These are phyloP conservation scores for Bettongia penicillata DNA, from an alignment of 2,113 vertebrate genomes.

Conservation along the genomic window DNA sequence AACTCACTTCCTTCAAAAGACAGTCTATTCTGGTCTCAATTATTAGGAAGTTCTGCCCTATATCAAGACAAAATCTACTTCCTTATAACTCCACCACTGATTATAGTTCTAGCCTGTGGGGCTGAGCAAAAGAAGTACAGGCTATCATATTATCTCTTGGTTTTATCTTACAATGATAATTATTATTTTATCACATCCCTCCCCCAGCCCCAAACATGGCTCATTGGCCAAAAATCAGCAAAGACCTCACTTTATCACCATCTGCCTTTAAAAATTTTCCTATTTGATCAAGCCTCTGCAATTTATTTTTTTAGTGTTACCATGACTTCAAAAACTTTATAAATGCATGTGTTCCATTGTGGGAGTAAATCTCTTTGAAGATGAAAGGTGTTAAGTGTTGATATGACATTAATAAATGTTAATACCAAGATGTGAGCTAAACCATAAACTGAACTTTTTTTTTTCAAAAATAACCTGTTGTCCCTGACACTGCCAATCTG, in stretches of 20 bases:
- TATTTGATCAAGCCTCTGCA: neutral
- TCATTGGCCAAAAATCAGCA: neutral
- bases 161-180: neutral
- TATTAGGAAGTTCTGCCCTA: neutral
- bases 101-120: neutral
- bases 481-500: neutral
- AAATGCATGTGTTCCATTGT: neutral
- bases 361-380: constrained; percentile 2
- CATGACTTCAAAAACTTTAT: neutral
- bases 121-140: neutral
- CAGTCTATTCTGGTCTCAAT: neutral
- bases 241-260: neutral
- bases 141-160: neutral
- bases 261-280: neutral
- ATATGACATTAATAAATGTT: constrained; percentile 1
- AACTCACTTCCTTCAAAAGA: too few species aligned
- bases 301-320: neutral
- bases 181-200: neutral
- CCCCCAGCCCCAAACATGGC: neutral
- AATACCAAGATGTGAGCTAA: neutral
- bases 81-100: neutral
- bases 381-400: neutral
- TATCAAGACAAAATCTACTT: neutral
- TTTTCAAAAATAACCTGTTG: neutral
- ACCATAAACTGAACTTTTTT: neutral